Evolutionary conservation across 1,140 invertebrate species (phyloP).

Genomic region (Pristionchus pacificus): DNA sequence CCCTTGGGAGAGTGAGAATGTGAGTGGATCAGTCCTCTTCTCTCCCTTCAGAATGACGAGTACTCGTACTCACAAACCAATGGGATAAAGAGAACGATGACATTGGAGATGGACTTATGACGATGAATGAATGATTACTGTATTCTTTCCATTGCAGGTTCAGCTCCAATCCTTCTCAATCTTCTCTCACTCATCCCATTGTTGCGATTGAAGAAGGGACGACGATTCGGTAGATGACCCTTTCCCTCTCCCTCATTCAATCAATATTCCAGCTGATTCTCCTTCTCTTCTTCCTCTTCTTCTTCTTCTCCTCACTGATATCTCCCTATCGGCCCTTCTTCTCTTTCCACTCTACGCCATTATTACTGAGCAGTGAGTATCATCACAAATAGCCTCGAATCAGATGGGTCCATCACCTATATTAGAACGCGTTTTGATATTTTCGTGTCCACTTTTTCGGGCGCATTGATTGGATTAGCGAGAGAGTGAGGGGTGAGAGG

Average conservation of each 20-base stretch:
- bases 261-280: conserved; percentile 11
- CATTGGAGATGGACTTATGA: not conserved
- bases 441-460: too few species aligned
- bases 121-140: not conserved
- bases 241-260: not conserved
- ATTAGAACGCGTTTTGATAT: too few species aligned
- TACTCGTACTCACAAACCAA: too few species aligned
- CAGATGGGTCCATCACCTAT: conserved; percentile 6
- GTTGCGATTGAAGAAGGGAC: not conserved
- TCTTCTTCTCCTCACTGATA: conserved; percentile 26
- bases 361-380: conserved; percentile 23
- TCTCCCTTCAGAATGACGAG: too few species aligned
- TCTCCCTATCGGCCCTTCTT: conserved; percentile 23
- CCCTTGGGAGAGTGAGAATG: too few species aligned
- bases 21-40: too few species aligned
- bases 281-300: conserved; percentile 26
- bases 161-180: not conserved
- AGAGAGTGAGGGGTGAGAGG: too few species aligned
- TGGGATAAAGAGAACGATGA: not conserved
- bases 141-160: not conserved
- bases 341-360: conserved; percentile 25
- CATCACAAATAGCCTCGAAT: too few species aligned
- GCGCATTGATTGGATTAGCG: too few species aligned
- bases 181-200: not conserved
- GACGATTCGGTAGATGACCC: not conserved